Base-by-base conservation (phyloP, 2,113 vertebrate species). In the Bubalus kerabau region DNA sequence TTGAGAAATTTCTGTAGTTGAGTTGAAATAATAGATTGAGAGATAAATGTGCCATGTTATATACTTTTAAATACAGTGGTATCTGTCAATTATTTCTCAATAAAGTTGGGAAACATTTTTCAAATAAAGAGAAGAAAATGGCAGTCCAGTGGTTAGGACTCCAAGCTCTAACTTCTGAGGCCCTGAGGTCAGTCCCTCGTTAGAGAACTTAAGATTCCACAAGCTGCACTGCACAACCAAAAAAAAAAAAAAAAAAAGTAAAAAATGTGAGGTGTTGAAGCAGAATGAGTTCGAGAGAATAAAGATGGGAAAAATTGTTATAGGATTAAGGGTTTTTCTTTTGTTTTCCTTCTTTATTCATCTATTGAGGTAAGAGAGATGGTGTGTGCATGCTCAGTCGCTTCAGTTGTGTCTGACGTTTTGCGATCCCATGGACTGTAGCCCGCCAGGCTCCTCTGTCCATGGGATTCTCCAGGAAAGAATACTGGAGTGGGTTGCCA, bases 1-100 rank as follows among this genome's bases (percentile, higher is more conserved):
- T 15, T 90, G 80, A 90, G 95, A 96, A 92, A 95, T 85, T 67
- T 89, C 23, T 92, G 50, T 57, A 43, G 54, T 85, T 95, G 85
- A 40, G 13, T 81, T 91, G 36, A 30, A 8, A 28, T 54, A 76
- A 46, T 62, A 28, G 46, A 82, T 56, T 64, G 71, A 94, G 46
- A 91, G 88, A 52, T 74, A 89, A 84, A 88, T 95, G 40, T 90
- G 50, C 92, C 57, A 30, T 80, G 19, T 52, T 90, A 30, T 52
- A 19, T n/a, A n/a, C 19, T 82, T 50, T n/a, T 57, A 81, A 87
- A 43, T 52, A 32, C 7, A 57, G 19, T 52, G 71, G 32, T 59
- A 52, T 82, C 30, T 87, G 50, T 50, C 57, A 71, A 12, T 71
- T 89, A 46, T 88, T 88, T 28, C 36, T 56, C 3, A 40, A 10